These are phyloP conservation scores for Acrobeloides nanus DNA, from an alignment of 2,888 invertebrate species.

Conservation along the genomic window DNA sequence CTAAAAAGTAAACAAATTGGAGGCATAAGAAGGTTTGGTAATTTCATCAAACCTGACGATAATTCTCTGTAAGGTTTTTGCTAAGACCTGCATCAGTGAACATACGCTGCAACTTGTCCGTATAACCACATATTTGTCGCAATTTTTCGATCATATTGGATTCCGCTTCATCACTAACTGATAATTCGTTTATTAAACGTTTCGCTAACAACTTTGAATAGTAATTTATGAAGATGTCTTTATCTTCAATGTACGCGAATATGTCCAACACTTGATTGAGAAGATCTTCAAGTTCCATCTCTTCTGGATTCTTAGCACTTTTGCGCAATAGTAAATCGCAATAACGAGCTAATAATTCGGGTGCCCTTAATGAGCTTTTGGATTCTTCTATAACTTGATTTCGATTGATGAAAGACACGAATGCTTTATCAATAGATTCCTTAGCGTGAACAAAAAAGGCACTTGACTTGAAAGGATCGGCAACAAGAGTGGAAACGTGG, in stretches of 20 bases:
- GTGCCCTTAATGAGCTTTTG: conserved; percentile 71
- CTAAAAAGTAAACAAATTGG: too few species aligned
- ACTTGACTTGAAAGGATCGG: conserved; percentile 89
- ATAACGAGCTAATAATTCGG: conserved; percentile 92
- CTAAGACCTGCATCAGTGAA: conserved; percentile 97
- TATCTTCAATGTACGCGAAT: conserved; percentile 60
- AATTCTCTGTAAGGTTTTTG: conserved; percentile 71
- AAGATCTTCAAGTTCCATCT: conserved; percentile 92
- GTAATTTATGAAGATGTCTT: conserved; percentile 98
- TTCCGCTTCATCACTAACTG: conserved; percentile 97
- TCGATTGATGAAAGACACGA: conserved; percentile 91
- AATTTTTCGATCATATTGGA: conserved; percentile 99
- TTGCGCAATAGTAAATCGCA: conserved; percentile 94
- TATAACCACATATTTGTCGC: conserved; percentile 96
- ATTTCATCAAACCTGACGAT: too few species aligned
- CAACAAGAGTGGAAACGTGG: conserved; percentile 87
- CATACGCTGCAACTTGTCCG: conserved; percentile 96
- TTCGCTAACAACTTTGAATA: conserved; percentile 99
- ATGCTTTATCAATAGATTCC: conserved; percentile 65
- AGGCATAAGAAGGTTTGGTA: too few species aligned
- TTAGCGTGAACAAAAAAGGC: conserved; percentile 97
- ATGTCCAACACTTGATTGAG: conserved; percentile 75
- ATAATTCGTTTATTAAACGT: conserved; percentile 90
- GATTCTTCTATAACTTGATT: conserved; percentile 88
- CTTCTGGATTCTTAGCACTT: conserved; percentile 93